Conservation (phyloP, 2,888 invertebrate species). For the Trissolcus brochymenae region DNA sequence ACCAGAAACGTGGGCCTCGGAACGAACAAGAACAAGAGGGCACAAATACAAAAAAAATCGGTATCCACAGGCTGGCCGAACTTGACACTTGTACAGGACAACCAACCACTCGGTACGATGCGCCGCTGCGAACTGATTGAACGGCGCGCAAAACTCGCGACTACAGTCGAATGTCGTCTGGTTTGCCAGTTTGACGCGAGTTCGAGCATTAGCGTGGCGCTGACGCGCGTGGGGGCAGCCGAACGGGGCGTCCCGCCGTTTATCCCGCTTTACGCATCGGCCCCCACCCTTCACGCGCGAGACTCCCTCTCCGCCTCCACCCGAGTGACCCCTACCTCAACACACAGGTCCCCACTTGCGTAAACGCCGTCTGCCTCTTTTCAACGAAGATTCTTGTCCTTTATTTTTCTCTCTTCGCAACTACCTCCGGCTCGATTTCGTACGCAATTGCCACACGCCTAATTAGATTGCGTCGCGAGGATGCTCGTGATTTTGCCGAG, state of each 20-base stretch:
- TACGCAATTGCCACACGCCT: constrained; percentile 53
- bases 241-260: constrained; percentile 50
- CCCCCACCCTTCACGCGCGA: constrained; percentile 36
- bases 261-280: constrained; percentile 64
- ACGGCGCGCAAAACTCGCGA: constrained; percentile 67
- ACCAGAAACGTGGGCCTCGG: too few relatives aligned
- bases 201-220: constrained; percentile 34
- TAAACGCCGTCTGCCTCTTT: neutral
- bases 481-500: constrained; percentile 52
- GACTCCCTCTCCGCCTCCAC: constrained; percentile 34
- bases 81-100: constrained; percentile 18
- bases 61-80: constrained; percentile 19
- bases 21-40: too few relatives aligned
- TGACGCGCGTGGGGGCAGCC: constrained; percentile 13
- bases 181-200: constrained; percentile 63
- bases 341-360: constrained; percentile 10
- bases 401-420: constrained; percentile 10
- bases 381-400: neutral
- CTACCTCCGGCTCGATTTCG: constrained; percentile 41
- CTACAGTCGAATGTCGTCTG: constrained; percentile 69
- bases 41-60: neutral
- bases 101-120: constrained; percentile 64
- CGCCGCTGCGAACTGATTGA: constrained; percentile 70
- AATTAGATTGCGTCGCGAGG: constrained; percentile 68
- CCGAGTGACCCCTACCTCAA: constrained; percentile 11